Evolutionary conservation across 2,888 invertebrate genomes (phyloP), one percentile per base, ranked within the genome.

Genomic region (Helobdella robusta): DNA sequence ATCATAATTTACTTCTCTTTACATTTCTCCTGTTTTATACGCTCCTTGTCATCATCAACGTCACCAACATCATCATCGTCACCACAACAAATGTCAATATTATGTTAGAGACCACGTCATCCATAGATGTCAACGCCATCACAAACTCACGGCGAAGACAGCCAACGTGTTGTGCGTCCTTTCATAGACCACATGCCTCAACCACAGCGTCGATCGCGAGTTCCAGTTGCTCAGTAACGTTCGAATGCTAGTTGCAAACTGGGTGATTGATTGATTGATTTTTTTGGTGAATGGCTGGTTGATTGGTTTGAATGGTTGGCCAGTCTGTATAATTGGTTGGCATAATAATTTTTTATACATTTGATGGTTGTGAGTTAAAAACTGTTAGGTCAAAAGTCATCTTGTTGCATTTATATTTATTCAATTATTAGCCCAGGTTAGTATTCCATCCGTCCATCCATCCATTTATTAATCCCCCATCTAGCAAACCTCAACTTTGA

Each of bases 151-250:
- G 18, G 73, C 59, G 66, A 78, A 79, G 62, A 77, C 77, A 1
- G 73, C 70, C 48, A 74, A 65, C 5, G 90, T 89, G 71, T 87
- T 86, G 76, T 85, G 84, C 65, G 84, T 83, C 73, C 97, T 85
- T 73, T 90, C 89, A 81, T 95, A 98, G 68, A 92, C 91, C 44
- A 91, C 84, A 75, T 86, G 85, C 64, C 95, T 85, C 67, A 97
- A 83, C 97, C 97, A 98, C 72, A 85, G 82, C 81, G 91, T 89
- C 61, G 97, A 97, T 73, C 90, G 89, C 75, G 88, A 89, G 81
- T 98, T 98, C 97, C 97, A 98, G 68, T 87, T 85, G 68, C 89
- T 87, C 56, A 97, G 85, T 63, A 89, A 87, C 72, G 88, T 86
- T 75, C 89, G 88, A 77, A 97, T 84, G 82, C 88, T 94, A 8